Percentiles rank a stretch among this genome's conserved stretches.
These are phyloP conservation scores for Leptestheria dahalacensis DNA, from an alignment of 1,140 invertebrate species.

Conservation along the genomic window DNA sequence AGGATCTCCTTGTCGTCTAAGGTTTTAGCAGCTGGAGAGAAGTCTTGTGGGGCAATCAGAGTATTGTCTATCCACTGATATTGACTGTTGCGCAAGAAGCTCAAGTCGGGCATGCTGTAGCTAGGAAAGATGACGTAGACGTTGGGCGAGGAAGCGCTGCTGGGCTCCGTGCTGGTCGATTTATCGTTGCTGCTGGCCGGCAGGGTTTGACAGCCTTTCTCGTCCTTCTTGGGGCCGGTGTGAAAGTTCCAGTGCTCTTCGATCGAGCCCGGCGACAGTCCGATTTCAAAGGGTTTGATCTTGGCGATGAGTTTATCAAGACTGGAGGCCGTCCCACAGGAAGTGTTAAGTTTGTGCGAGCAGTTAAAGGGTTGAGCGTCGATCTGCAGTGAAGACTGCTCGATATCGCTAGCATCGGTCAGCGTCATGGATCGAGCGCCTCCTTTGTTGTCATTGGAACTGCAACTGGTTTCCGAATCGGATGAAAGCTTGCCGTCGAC, in stretches of 20 bases:
- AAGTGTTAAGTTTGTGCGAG: neutral
- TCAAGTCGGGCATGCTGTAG: conserved; percentile 74
- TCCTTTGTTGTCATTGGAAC: neutral
- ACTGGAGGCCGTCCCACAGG: conserved; percentile 6
- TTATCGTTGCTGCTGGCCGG: neutral
- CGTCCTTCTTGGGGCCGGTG: neutral
- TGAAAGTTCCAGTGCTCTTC: conserved; percentile 14
- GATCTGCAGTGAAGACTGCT: conserved; percentile 11
- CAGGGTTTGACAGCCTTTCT: conserved; percentile 7
- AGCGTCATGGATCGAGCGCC: conserved; percentile 3
- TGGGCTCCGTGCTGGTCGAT: neutral
- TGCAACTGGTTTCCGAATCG: neutral
- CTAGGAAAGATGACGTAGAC: conserved; percentile 83
- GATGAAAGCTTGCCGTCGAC: conserved; percentile 13
- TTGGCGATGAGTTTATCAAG: conserved; percentile 16
- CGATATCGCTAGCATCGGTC: conserved; percentile 12
- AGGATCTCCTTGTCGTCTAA: neutral
- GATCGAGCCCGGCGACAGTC: conserved; percentile 11
- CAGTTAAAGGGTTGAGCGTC: conserved; percentile 11
- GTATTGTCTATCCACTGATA: conserved; percentile 25
- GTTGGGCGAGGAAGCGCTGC: conserved; percentile 28
- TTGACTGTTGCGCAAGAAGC: conserved; percentile 47
- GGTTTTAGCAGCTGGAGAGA: neutral
- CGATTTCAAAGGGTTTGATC: conserved; percentile 15
- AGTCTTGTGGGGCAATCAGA: conserved; percentile 20